Evolutionary conservation across 2,113 vertebrate species (phyloP).

Genomic region (Thalassoma bifasciatum): DNA sequence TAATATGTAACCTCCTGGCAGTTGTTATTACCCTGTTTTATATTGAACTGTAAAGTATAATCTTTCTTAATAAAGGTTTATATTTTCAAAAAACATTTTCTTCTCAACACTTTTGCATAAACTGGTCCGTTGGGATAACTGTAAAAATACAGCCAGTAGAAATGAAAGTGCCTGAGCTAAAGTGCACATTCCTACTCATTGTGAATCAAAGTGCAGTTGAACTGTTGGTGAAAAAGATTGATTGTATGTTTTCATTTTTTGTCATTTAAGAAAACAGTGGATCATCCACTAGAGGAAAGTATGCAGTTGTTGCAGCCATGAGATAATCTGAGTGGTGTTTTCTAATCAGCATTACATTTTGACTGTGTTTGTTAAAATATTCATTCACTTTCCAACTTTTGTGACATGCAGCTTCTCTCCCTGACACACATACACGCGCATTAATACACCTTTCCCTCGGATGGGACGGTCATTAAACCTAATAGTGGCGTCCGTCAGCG

Average conservation of each 20-base stretch:
- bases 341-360: neutral
- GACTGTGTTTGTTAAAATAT: constrained; percentile 10
- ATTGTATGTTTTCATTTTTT: no score
- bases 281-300: no score
- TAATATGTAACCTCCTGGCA: no score
- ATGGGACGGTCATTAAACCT: constrained; percentile 69
- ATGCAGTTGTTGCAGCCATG: neutral
- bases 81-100: no score
- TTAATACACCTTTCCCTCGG: constrained; percentile 31
- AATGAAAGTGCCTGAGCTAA: neutral
- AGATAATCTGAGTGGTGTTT: neutral
- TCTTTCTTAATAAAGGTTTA: no score
- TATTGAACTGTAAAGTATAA: no score
- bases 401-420: neutral
- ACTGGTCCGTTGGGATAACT: no score
- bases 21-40: no score
- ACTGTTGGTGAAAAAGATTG: neutral
- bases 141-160: no score
- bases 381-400: constrained; percentile 14
- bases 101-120: no score
- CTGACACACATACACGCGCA: constrained; percentile 17
- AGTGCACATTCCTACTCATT: neutral
- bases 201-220: neutral
- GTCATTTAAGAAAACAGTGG: neutral
- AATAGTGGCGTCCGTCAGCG: constrained; percentile 65